These are phyloP conservation scores for Trichogramma pretiosum DNA, from an alignment of 1,140 invertebrate species.

Conservation along the genomic window DNA sequence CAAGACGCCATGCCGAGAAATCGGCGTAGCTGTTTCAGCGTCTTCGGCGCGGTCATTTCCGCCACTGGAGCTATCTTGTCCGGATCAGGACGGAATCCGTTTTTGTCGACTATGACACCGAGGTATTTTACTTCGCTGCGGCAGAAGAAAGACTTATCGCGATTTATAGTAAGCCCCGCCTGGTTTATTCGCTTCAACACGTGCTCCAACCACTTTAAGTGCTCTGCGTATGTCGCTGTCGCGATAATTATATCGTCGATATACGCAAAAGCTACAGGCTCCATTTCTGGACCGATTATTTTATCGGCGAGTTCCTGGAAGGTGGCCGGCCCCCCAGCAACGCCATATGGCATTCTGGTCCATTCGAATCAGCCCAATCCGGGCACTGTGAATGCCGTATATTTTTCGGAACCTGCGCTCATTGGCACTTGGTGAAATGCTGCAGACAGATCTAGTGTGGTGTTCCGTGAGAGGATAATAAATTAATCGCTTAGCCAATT, in stretches of 20 bases:
- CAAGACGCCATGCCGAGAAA: conserved; percentile 29
- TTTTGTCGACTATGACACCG: conserved; percentile 25
- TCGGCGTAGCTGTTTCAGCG: conserved; percentile 2
- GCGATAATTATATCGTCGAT: not conserved
- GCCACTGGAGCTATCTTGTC: conserved; percentile 25
- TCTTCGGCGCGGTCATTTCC: conserved; percentile 24
- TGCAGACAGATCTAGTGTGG: no score
- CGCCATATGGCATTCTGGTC: not conserved
- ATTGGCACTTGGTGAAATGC: no score
- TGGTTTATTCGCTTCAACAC: not conserved
- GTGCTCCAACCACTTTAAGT: not conserved
- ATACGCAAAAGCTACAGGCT: not conserved
- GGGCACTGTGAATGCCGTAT: not conserved
- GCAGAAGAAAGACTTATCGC: conserved; percentile 9
- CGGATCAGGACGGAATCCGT: conserved; percentile 23
- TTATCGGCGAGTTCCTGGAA: not conserved
- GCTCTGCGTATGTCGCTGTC: not conserved
- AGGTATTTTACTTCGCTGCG: conserved; percentile 17
- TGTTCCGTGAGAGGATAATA: no score
- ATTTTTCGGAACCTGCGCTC: not conserved
- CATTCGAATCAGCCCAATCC: not conserved
- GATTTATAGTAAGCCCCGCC: conserved; percentile 4
- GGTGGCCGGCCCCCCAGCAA: not conserved
- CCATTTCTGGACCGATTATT: not conserved
- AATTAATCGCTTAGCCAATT: no score